Evolutionary conservation across 2,113 vertebrate genomes (phyloP).

Genomic region (Cromileptes altivelis): DNA sequence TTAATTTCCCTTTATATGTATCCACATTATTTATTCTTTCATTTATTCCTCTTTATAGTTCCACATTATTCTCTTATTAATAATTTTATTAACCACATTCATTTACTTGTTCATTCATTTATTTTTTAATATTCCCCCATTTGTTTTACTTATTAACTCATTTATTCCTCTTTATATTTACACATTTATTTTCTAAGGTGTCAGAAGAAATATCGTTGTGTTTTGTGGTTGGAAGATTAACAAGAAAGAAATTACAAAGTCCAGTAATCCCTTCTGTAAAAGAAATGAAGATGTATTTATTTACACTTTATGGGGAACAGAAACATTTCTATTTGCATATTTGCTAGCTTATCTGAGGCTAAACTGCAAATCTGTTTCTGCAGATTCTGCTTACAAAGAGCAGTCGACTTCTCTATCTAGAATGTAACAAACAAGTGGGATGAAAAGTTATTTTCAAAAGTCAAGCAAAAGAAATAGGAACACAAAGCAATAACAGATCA

Average conservation of each 20-base stretch:
- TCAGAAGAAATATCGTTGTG: not conserved
- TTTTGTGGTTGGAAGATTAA: not conserved
- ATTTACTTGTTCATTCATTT: too few relatives aligned
- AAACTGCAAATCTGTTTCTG: constrained; percentile 7
- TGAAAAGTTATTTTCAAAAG: not conserved
- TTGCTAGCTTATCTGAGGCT: constrained; percentile 13
- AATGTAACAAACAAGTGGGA: not conserved
- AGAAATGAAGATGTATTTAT: constrained; percentile 32
- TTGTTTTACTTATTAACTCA: too few relatives aligned
- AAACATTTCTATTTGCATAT: constrained; percentile 25
- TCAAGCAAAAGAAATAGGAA: constrained; percentile 8
- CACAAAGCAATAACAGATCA: constrained; percentile 21
- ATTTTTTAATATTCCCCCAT: too few relatives aligned
- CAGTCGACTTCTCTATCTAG: not conserved
- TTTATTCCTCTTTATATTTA: too few relatives aligned
- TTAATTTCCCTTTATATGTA: too few relatives aligned
- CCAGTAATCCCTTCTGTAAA: constrained; percentile 7
- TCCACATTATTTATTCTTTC: too few relatives aligned
- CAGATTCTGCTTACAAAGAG: not conserved
- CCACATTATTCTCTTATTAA: too few relatives aligned
- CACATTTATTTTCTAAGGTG: not conserved
- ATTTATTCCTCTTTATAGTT: too few relatives aligned
- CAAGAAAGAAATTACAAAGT: not conserved
- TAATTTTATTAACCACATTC: too few relatives aligned
- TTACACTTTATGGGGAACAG: constrained; percentile 19